Base-by-base conservation (phyloP, 2,113 vertebrate species). In the Oryzias curvinotus region DNA sequence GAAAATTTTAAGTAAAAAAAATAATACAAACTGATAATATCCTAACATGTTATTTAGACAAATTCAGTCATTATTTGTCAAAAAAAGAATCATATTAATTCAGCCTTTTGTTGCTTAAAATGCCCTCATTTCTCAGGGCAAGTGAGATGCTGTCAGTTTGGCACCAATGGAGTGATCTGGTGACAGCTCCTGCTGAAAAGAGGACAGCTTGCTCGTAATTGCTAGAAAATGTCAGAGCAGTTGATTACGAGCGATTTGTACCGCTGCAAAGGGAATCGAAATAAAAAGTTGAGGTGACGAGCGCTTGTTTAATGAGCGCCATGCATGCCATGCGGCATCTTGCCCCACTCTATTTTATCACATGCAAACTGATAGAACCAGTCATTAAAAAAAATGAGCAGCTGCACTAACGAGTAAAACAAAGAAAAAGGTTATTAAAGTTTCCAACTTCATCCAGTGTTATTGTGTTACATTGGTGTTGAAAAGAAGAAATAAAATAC, bases 201-300 rank as follows among this genome's bases (percentile, higher is more conserved):
- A 62, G 65, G 76, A 86, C 77, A 84, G 81, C 81, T 77, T 84
- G 71, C 62, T 77, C 76, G 65, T 90, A 90, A 91, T 87, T 91
- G 84, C 77, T 70, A 54, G 68, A 70, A 91, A 91, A 92, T 91
- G 90, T 89, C 89, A 91, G 59, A 82, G 56, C 69, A 85, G 86
- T 86, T 91, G 88, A 92, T 91, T 90, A 90, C 57, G 68, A 88
- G 81, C 79, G 73, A 90, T 89, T 89, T 90, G 86, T 86, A 86
- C 80, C 43, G 77, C 78, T 83, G 80, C 78, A 77, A 83, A 83
- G 63, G 65, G 78, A 84, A 82, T 83, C 68, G 67, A 79, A 83
- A 88, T 80, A 74, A 81, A 79, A 85, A 82, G 65, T 64, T 28
- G 65, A 81, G 49, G 75, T 90, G 84, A 90, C 87, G 90, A 91